Evolutionary conservation across 2,797 vertebrate genomes (phyloP), one percentile per base, ranked within the genome.

Genomic region (Bradypodion ventrale): DNA sequence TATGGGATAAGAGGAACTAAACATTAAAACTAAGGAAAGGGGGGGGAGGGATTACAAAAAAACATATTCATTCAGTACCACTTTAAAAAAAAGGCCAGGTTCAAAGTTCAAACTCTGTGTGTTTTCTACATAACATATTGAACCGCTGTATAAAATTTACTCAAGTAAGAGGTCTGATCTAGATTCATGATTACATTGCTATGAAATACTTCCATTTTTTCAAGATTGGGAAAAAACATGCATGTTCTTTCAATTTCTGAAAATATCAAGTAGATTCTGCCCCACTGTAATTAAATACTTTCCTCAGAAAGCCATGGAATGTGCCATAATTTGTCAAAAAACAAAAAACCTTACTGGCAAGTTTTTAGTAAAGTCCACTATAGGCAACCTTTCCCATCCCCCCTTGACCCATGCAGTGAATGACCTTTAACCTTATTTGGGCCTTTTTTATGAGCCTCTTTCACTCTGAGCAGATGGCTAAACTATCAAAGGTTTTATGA

Each of bases 401-500:
- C 94, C 97, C 97, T 93, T 99, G 98, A 98, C 98, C 98, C 96
- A 95, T 95, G 95, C 96, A 97, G 97, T 97, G 96, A 95, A 95
- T 95, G 97, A 98, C 98, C 98, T 96, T 95, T 98, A 95, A 98
- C 98, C 98, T 97, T 97, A 96, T 96, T 97, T 94, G 97, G 97
- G 97, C 96, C 97, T 95, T 97, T 98, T 98, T 98, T 98, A 98
- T 98, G 97, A 97, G 96, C 95, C 97, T 97, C 96, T 97, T 97
- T 94, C 95, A 94, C 97, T 97, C 95, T 91, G 95, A 96, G 98
- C 98, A 99, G 98, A 99, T 99, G 98, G 98, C 97, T 96, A 97
- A 98, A 97, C 98, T 99, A 99, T 99, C 98, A 99, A 98, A 99
- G 97, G 94, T 93, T 99, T 99, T 98, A 98, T 98, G 97, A 98